phyloP scores from a whole-genome alignment of 2,888 invertebrate genomes.

The Pardosa pseudoannulata region DNA sequence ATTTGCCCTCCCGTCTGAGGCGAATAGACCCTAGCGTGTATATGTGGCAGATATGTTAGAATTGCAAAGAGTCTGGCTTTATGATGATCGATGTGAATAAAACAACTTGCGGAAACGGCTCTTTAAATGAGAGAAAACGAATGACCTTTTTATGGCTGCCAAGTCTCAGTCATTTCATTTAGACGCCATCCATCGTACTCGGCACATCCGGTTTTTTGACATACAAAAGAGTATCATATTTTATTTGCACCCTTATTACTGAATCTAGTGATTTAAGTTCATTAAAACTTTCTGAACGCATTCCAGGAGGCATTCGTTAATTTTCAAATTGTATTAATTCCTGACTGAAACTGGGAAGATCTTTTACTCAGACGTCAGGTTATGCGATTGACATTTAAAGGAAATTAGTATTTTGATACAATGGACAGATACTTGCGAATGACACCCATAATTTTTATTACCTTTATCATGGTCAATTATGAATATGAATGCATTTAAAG shows the following conservation, averaged over 20 bases:
- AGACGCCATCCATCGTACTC: conserved; percentile 18
- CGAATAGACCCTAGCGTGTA: conserved; percentile 25
- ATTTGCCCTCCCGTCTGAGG: conserved; percentile 13
- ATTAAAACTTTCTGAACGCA: no score
- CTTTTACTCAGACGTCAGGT: no score
- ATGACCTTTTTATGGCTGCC: conserved; percentile 47
- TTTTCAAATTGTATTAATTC: no score
- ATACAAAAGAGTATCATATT: not conserved
- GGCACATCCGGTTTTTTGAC: conserved; percentile 38
- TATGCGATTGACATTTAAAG: no score
- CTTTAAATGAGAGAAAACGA: conserved; percentile 54
- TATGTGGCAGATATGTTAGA: conserved; percentile 28
- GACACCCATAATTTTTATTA: no score
- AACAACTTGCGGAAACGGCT: conserved; percentile 61
- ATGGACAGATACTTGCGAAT: no score
- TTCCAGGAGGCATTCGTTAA: no score
- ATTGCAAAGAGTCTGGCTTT: conserved; percentile 38
- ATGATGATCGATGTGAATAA: conserved; percentile 62
- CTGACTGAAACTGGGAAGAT: no score
- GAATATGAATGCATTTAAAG: no score
- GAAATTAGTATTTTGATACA: no score
- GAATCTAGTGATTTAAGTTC: not conserved
- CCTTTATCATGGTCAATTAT: no score
- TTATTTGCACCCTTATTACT: not conserved
- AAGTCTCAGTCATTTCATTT: conserved; percentile 32